Base-by-base conservation (phyloP, 2,113 vertebrate genomes). In the Catharus fuscescens region DNA sequence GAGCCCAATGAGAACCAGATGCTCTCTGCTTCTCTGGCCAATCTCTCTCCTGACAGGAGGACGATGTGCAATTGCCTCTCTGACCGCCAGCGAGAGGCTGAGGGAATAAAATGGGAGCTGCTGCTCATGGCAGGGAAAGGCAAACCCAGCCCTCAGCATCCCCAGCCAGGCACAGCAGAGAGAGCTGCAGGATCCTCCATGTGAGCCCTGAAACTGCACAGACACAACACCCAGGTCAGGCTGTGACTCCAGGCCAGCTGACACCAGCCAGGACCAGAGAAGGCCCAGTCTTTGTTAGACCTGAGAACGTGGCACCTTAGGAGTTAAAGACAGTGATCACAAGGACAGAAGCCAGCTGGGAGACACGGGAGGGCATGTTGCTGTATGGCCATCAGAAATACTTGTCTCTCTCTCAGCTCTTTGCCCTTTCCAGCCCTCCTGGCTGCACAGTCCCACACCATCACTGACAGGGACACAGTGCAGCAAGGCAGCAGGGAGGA, bases 1-100 rank as follows among this genome's bases (percentile, higher is more conserved):
- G 28, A 36, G 40, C 60, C 85, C 44, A 79, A 97, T 78, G 67
- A 95, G 80, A 97, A 96, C 95, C 97, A 97, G 97, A 97, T 97
- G 97, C 69, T 91, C 45, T 36, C 18, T 2, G 31, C 50, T 76
- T 31, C 66, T 74, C 85, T 65, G 42, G 72, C 80, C 82, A 80
- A 50, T 26, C 34, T 89, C 93, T 45, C 19, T 70, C 67, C 52
- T 15, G 64, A 76, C 50, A 88, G 91, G 34, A 85, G 53, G 88
- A 72, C 3, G 2, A 67, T 2, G 8, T 57, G 48, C 64, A 74
- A 23, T 54, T 23, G 59, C 60, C 86, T 88, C 69, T 86, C n/a
- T 25, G 67, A 80, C 56, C 0, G 1, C 71, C 61, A 20, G 19
- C 1, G 48, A 5, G 31, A 90, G 69, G 53, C 6, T 10, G 52